Evolutionary conservation across 2,888 invertebrate genomes (phyloP).

Genomic region (Lydus trimaculatus): DNA sequence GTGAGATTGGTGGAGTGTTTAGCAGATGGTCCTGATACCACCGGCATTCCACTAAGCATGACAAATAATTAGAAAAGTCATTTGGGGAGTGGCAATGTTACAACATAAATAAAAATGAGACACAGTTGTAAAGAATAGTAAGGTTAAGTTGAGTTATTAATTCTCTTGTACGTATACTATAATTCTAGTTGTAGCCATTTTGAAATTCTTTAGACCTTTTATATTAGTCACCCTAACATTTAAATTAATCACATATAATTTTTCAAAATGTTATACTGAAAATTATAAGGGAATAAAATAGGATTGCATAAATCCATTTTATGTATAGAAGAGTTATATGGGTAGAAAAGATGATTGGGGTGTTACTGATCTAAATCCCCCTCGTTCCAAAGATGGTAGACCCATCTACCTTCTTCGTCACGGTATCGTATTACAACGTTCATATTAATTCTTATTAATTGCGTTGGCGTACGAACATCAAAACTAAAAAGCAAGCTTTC

Average conservation of each 20-base stretch:
- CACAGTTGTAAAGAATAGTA: constrained; percentile 22
- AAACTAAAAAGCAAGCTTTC: constrained; percentile 37
- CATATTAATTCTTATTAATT: constrained; percentile 43
- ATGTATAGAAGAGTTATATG: constrained; percentile 1
- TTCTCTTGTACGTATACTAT: constrained; percentile 41
- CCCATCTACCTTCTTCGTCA: constrained; percentile 20
- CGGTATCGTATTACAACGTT: constrained; percentile 31
- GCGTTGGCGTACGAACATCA: constrained; percentile 35
- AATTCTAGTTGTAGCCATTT: constrained; percentile 37
- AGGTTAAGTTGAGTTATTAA: constrained; percentile 38
- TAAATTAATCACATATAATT: constrained; percentile 47
- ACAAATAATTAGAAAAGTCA: constrained; percentile 26
- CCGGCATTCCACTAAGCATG: constrained; percentile 21
- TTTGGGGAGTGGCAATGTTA: constrained; percentile 24
- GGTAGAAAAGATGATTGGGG: constrained; percentile 14
- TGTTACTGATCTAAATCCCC: constrained; percentile 25
- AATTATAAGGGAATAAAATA: constrained; percentile 28
- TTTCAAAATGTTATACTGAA: constrained; percentile 33
- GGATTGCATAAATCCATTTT: constrained; percentile 11
- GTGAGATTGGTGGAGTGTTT: constrained; percentile 3
- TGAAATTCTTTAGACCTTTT: constrained; percentile 38
- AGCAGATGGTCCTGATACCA: constrained; percentile 5
- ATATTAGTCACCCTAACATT: constrained; percentile 37
- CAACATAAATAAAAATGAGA: constrained; percentile 32
- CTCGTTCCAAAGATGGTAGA: constrained; percentile 18